These are phyloP conservation scores for Cinclus mexicanus DNA, from an alignment of 2,113 vertebrate species.

Conservation along the genomic window DNA sequence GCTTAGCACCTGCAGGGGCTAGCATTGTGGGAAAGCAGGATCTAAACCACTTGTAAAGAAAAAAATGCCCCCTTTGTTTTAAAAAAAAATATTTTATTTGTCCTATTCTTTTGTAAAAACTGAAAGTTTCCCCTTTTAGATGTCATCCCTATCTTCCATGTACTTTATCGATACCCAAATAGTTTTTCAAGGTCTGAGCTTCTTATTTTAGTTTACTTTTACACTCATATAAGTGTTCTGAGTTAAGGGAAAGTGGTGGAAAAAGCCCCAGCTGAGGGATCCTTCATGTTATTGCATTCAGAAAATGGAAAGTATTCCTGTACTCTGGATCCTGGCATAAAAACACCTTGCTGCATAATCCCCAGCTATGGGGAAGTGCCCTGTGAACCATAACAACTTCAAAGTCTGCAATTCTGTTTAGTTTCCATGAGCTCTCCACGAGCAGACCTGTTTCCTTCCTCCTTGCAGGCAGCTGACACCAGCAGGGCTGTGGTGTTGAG, in stretches of 20 bases:
- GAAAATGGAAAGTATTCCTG: neutral
- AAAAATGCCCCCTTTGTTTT: fast-evolving
- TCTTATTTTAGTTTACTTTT: neutral
- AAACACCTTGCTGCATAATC: neutral
- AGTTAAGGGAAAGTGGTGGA: neutral
- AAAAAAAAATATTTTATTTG: neutral
- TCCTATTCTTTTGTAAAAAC: neutral
- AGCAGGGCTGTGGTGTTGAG: neutral
- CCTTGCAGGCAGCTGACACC: neutral
- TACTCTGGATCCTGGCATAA: neutral
- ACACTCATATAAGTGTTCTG: neutral
- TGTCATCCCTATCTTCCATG: neutral
- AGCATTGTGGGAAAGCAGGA: neutral
- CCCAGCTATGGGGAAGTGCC: neutral
- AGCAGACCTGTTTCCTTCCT: neutral
- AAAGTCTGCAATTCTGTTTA: neutral
- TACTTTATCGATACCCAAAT: neutral
- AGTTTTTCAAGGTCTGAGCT: neutral
- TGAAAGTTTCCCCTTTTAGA: neutral
- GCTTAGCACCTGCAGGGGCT: neutral
- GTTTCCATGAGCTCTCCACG: neutral
- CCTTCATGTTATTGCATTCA: neutral
- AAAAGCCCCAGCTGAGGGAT: neutral
- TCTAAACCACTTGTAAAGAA: neutral
- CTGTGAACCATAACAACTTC: neutral